Evolutionary conservation across 2,888 invertebrate species (phyloP).

Genomic region (Cephus rjabovi): DNA sequence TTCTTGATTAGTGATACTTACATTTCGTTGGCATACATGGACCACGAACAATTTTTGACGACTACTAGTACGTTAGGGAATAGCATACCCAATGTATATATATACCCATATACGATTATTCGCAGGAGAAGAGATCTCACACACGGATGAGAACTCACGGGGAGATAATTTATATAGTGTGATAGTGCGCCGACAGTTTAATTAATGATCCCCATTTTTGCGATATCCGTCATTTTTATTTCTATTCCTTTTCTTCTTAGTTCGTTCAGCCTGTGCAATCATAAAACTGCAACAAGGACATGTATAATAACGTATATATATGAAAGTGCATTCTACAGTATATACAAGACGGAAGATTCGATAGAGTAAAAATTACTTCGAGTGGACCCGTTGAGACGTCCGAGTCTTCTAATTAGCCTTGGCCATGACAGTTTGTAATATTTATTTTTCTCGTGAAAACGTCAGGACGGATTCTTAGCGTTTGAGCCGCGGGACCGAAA

Average conservation of each 20-base stretch:
- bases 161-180: conserved; percentile 10
- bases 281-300: not conserved
- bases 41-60: conserved; percentile 9
- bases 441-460: not conserved
- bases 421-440: not conserved
- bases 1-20: conserved; percentile 11
- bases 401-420: not conserved
- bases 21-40: conserved; percentile 16
- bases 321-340: not conserved
- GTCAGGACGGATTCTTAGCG: conserved; percentile 25
- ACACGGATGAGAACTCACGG: not conserved
- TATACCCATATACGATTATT: not conserved
- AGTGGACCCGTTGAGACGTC: not conserved
- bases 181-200: conserved; percentile 12
- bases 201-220: conserved; percentile 9
- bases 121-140: conserved; percentile 2
- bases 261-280: not conserved
- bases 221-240: not conserved
- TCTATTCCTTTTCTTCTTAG: not conserved
- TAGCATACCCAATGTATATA: not conserved
- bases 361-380: not conserved
- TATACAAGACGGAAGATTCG: not conserved
- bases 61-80: not conserved
- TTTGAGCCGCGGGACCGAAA: not conserved
- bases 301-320: not conserved